Evolutionary conservation across 2,797 vertebrate species (phyloP), one percentile per base, ranked within the genome.

Genomic region (Glyptemys insculpta): DNA sequence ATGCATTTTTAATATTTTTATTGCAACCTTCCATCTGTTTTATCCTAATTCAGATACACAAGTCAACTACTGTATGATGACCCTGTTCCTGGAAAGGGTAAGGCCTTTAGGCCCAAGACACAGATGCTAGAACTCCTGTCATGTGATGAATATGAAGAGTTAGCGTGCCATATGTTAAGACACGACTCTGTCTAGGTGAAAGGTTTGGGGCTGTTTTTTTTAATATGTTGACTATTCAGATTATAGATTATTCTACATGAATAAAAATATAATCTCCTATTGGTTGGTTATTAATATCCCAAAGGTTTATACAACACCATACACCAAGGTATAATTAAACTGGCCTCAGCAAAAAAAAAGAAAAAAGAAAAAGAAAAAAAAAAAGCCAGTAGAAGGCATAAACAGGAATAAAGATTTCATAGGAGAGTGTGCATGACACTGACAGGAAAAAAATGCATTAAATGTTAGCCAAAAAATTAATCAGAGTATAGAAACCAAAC

Each of bases 41-140:
- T 23, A 23, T 50, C 57, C 25, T 91, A 88, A 92, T 84, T 79
- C 79, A 95, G 79, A 72, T 34, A 86, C 47, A 41, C 59, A 88
- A 95, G 84, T 65, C 80, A 95, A 53, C 37, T 94, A 47, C 1
- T n/a, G 56, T 50, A n/a, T 1, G 0, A 85, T 89, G 85, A 90
- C 82, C n/a, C 62, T 78, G 84, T 87, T 97, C 87, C 65, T 96
- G 82, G 87, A 97, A 96, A 96, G 49, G 52, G 84, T 74, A 91
- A 90, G 79, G 81, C 68, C 91, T 96, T 91, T 8, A 7, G 92
- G 87, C 47, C 89, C 87, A 31, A 21, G 44, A 83, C 54, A 93
- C 54, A 94, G 81, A 65, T 62, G 37, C 72, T 85, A 65, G 47
- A 96, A 90, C 29, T 89, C 34, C n/a, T 86, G 81, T 91, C 54